phyloP scores from a whole-genome alignment of 1,140 invertebrate genomes.

The Pogonomyrmex barbatus region DNA sequence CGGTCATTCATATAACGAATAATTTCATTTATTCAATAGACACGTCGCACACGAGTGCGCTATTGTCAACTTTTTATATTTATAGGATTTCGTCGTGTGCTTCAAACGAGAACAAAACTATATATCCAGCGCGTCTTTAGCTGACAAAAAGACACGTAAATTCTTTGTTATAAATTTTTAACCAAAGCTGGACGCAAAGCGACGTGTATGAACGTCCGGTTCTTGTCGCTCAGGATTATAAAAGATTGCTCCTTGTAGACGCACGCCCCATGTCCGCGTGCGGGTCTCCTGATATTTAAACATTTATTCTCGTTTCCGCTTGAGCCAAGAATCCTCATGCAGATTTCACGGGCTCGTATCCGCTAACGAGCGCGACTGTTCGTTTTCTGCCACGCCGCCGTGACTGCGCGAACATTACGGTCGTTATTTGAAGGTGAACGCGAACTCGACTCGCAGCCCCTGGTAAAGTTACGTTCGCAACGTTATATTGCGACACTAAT shows the following conservation, averaged over 20 bases:
- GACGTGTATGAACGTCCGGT: slow-evolving; percentile 5
- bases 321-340: slow-evolving; percentile 46
- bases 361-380: slow-evolving; percentile 53
- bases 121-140: not conserved
- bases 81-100: slow-evolving; percentile 4
- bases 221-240: slow-evolving; percentile 25
- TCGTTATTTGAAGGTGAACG: slow-evolving; percentile 38
- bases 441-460: slow-evolving; percentile 2
- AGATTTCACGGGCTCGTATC: slow-evolving; percentile 46
- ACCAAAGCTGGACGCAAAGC: not conserved
- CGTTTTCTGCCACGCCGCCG: slow-evolving; percentile 46
- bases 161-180: slow-evolving; percentile 31
- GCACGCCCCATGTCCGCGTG: not conserved
- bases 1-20: not conserved
- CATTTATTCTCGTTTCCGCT: slow-evolving; percentile 45
- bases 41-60: not conserved
- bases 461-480: not conserved
- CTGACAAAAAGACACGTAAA: not conserved
- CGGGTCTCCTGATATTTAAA: slow-evolving; percentile 36
- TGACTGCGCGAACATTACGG: slow-evolving; percentile 49
- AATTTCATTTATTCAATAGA: slow-evolving; percentile 35
- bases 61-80: slow-evolving; percentile 27
- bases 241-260: slow-evolving; percentile 13
- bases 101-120: not conserved
- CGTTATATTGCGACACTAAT: not conserved